These are phyloP conservation scores for Lynx canadensis DNA, from an alignment of 2,113 vertebrate species.

Conservation along the genomic window DNA sequence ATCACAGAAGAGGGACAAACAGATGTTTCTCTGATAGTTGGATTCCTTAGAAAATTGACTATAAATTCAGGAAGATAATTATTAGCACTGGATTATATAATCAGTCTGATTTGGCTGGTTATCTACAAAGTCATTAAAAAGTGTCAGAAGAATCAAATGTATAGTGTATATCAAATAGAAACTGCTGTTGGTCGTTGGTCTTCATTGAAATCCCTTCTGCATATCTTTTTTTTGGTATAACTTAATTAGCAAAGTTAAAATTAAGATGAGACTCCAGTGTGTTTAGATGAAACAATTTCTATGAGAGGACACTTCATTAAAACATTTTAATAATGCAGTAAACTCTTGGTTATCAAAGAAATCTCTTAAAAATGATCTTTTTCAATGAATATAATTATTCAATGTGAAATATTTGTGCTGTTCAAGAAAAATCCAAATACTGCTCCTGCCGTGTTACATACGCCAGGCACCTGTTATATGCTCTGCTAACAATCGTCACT, in stretches of 20 bases:
- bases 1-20: slow-evolving; percentile 73
- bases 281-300: slow-evolving; percentile 72
- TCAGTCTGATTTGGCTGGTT: slow-evolving; percentile 68
- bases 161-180: slow-evolving; percentile 41
- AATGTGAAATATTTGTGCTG: slow-evolving; percentile 60
- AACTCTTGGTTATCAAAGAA: slow-evolving; percentile 64
- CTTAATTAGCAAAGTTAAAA: slow-evolving; percentile 75
- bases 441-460: background rate
- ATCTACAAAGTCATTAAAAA: slow-evolving; percentile 78
- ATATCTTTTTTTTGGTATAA: slow-evolving; percentile 59
- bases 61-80: slow-evolving; percentile 82
- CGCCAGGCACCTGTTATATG: background rate
- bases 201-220: slow-evolving; percentile 9
- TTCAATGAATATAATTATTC: slow-evolving; percentile 57
- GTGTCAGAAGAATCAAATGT: slow-evolving; percentile 69
- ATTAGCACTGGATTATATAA: slow-evolving; percentile 76
- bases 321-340: slow-evolving; percentile 68
- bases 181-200: slow-evolving; percentile 55
- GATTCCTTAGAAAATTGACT: slow-evolving; percentile 79
- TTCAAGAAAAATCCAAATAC: slow-evolving; percentile 12
- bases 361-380: slow-evolving; percentile 51
- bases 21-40: slow-evolving; percentile 76
- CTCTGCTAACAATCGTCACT: background rate
- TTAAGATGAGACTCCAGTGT: slow-evolving; percentile 69
- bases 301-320: slow-evolving; percentile 72